These are phyloP conservation scores for Smittia aterrima DNA, from an alignment of 2,888 invertebrate genomes.

Conservation along the genomic window DNA sequence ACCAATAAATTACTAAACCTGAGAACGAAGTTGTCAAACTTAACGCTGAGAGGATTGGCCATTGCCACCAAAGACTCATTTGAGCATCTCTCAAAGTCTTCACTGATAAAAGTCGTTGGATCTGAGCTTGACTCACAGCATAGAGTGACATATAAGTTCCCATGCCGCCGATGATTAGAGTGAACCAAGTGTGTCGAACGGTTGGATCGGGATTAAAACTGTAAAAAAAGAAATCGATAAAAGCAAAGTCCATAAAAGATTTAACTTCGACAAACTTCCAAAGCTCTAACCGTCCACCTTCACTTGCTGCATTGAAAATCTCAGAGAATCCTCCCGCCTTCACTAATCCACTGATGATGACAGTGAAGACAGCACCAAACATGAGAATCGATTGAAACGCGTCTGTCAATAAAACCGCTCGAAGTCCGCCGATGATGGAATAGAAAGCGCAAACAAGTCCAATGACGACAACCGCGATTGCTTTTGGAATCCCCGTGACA, in stretches of 20 bases:
- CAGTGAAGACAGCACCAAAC: constrained; percentile 77
- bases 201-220: constrained; percentile 79
- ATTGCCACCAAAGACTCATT: constrained; percentile 73
- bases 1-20: constrained; percentile 82
- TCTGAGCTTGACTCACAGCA: constrained; percentile 84
- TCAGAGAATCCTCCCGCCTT: constrained; percentile 67
- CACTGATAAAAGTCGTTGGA: constrained; percentile 70
- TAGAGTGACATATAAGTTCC: constrained; percentile 78
- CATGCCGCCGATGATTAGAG: constrained; percentile 73
- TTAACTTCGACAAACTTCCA: constrained; percentile 57
- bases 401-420: constrained; percentile 85
- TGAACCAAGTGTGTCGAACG: constrained; percentile 81
- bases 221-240: constrained; percentile 45
- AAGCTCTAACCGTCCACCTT: constrained; percentile 69
- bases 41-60: constrained; percentile 73
- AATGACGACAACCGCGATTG: constrained; percentile 60
- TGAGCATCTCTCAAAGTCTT: constrained; percentile 69
- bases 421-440: constrained; percentile 86
- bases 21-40: constrained; percentile 73
- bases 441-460: constrained; percentile 79
- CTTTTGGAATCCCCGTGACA: constrained; percentile 72
- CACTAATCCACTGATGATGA: constrained; percentile 70
- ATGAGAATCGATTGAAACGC: constrained; percentile 80
- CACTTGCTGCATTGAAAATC: constrained; percentile 69
- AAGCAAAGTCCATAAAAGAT: constrained; percentile 45